These are phyloP conservation scores for Cavia porcellus DNA, from an alignment of 2,113 vertebrate genomes.

Conservation along the genomic window DNA sequence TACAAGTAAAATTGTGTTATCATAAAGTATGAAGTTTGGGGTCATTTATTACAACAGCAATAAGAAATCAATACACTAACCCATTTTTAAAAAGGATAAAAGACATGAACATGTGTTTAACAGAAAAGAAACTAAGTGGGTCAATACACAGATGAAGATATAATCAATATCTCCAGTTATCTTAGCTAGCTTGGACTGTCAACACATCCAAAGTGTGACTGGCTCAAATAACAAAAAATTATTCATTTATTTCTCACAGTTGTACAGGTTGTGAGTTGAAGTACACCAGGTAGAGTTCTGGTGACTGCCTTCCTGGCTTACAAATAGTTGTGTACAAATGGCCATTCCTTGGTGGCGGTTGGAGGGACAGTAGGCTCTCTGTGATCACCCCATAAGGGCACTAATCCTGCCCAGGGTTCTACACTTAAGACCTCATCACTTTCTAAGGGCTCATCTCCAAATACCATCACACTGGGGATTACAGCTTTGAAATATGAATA, in stretches of 20 bases:
- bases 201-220: background rate
- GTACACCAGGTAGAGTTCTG: background rate
- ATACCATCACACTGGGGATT: background rate
- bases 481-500: background rate
- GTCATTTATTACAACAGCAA: background rate
- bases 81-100: background rate
- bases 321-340: background rate
- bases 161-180: background rate
- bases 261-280: background rate
- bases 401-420: background rate
- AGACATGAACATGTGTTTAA: background rate
- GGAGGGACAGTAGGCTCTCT: background rate
- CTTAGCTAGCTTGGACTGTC: background rate
- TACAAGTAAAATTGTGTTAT: background rate
- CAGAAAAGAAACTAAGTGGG: background rate
- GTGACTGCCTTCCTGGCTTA: background rate
- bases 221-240: background rate
- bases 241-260: background rate
- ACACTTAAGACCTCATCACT: background rate
- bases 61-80: background rate
- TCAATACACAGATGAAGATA: background rate
- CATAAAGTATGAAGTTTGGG: constrained; percentile 7
- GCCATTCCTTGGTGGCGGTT: background rate
- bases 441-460: background rate
- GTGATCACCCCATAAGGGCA: background rate